phyloP scores from a whole-genome alignment of 2,888 invertebrate species.

The Tenthredo livida region DNA sequence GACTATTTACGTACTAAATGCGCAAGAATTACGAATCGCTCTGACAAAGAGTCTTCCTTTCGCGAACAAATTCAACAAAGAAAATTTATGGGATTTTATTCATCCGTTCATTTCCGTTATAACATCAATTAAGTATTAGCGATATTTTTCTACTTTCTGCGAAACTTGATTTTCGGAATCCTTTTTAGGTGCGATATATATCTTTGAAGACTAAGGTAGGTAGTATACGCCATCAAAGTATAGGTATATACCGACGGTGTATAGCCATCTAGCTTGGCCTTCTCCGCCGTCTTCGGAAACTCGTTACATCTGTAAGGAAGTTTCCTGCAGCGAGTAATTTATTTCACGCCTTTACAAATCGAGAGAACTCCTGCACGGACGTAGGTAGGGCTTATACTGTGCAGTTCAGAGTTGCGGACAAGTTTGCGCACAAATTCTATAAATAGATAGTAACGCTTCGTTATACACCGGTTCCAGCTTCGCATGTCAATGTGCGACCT shows the following conservation, averaged over 20 bases:
- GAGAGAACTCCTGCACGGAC: not conserved
- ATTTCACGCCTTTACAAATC: slow-evolving; percentile 52
- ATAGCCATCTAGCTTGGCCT: not conserved
- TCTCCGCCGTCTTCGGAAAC: slow-evolving; percentile 46
- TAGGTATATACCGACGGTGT: not conserved
- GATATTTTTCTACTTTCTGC: not conserved
- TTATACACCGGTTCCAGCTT: slow-evolving; percentile 46
- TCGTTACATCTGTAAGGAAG: slow-evolving; percentile 51
- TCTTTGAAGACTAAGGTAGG: not conserved
- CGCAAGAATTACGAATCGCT: slow-evolving; percentile 3
- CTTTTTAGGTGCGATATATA: not conserved
- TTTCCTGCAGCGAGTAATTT: slow-evolving; percentile 36
- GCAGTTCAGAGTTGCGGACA: slow-evolving; percentile 42
- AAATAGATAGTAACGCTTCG: slow-evolving; percentile 48
- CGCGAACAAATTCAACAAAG: not conserved
- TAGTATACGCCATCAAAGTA: too few species aligned
- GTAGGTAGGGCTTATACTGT: not conserved
- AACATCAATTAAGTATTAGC: not conserved
- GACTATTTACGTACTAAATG: slow-evolving; percentile 40
- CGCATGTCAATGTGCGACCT: slow-evolving; percentile 44
- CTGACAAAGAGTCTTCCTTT: not conserved
- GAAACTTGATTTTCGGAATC: not conserved
- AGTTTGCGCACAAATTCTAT: slow-evolving; percentile 53
- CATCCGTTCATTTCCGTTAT: not conserved
- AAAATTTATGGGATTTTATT: not conserved